Conservation (phyloP, 2,888 invertebrate species). For the Nebria salina region DNA sequence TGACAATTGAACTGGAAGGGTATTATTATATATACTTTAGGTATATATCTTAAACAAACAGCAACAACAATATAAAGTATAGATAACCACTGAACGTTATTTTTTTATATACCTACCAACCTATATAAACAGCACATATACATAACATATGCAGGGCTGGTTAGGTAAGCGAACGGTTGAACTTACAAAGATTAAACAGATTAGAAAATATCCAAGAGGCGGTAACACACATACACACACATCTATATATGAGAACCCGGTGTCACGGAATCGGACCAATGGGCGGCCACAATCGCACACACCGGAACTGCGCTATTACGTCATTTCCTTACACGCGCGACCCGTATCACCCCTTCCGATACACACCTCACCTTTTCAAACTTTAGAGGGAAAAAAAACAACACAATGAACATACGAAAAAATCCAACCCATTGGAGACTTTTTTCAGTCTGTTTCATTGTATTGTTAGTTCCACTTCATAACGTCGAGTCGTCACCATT, state of each 20-base stretch:
- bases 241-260: constrained; percentile 5
- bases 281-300: background rate
- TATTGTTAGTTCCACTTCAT: constrained; percentile 12
- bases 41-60: no score
- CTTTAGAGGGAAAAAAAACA: background rate
- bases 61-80: background rate
- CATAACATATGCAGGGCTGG: background rate
- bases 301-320: constrained; percentile 43
- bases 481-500: background rate
- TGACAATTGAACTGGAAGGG: no score
- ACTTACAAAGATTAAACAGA: constrained; percentile 27
- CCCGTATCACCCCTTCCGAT: constrained; percentile 22
- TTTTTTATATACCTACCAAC: background rate
- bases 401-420: background rate
- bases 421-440: background rate
- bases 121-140: background rate
- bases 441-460: constrained; percentile 3
- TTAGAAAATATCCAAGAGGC: constrained; percentile 25
- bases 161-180: background rate
- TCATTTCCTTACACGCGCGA: constrained; percentile 32
- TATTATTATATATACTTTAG: no score
- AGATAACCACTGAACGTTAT: background rate
- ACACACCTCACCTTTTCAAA: constrained; percentile 9
- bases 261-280: constrained; percentile 34
- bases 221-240: background rate